These are phyloP conservation scores for Aurelia sp. DNA, from an alignment of 30 jellyfish, hydroid and myxozoan genomes.

Conservation along the genomic window DNA sequence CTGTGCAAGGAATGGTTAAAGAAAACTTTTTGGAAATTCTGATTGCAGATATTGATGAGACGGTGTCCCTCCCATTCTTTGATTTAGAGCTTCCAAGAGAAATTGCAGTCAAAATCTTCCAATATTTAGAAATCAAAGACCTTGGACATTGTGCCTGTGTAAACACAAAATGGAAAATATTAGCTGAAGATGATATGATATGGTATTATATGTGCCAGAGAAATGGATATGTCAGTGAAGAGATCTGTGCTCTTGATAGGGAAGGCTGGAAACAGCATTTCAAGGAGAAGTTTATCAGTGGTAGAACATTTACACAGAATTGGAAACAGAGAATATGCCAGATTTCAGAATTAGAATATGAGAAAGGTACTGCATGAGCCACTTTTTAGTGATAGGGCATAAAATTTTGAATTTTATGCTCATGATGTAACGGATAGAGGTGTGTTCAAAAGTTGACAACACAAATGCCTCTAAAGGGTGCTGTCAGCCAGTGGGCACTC, in stretches of 20 bases:
- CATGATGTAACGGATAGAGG: too few relatives aligned
- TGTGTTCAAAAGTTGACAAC: too few relatives aligned
- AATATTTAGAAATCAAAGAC: slow-evolving; percentile 56
- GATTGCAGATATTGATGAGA: slow-evolving; percentile 88
- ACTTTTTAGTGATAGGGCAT: background rate
- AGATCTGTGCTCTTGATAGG: slow-evolving; percentile 39
- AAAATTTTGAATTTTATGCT: background rate
- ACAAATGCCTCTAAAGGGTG: too few relatives aligned
- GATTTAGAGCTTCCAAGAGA: slow-evolving; percentile 92
- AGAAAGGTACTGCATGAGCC: slow-evolving; percentile 50
- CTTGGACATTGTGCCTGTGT: slow-evolving; percentile 72
- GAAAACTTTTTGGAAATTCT: slow-evolving; percentile 66
- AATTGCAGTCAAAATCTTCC: slow-evolving; percentile 68
- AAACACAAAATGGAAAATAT: slow-evolving; percentile 67
- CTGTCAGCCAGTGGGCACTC: too few relatives aligned
- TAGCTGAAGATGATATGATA: slow-evolving; percentile 84
- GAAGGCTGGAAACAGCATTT: slow-evolving; percentile 68
- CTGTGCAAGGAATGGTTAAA: background rate
- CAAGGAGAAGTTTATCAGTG: slow-evolving; percentile 22
- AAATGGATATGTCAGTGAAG: slow-evolving; percentile 33
- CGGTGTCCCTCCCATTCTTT: slow-evolving; percentile 75
- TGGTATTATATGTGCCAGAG: slow-evolving; percentile 64
- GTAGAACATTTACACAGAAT: slow-evolving; percentile 33
- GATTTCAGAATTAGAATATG: slow-evolving; percentile 73
- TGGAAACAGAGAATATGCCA: slow-evolving; percentile 86